A percentile compares a stretch with the other conserved stretches of the same genome.
Evolutionary conservation across 1,140 invertebrate species (phyloP).

Genomic region (Panulirus ornatus): DNA sequence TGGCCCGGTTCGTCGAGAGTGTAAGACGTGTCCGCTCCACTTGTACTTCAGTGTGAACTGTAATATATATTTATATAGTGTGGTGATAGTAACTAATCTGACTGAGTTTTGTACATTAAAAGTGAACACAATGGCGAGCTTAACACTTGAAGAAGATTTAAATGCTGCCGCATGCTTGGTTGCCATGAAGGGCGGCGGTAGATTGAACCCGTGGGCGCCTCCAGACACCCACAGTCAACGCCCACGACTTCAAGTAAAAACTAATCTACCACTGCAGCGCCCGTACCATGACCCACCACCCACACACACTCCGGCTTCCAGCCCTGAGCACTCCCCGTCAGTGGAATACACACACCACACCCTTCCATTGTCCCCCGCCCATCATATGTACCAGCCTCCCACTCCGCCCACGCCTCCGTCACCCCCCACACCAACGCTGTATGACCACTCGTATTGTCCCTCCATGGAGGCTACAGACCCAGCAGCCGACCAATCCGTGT

Average conservation of each 20-base stretch:
- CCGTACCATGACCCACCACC: constrained; percentile 61
- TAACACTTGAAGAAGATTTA: constrained; percentile 58
- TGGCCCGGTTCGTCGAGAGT: constrained; percentile 26
- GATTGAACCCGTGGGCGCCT: constrained; percentile 55
- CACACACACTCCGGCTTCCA: constrained; percentile 64
- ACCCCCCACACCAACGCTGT: constrained; percentile 51
- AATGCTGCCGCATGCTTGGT: constrained; percentile 60
- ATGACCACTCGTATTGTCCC: constrained; percentile 49
- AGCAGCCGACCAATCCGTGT: constrained; percentile 76
- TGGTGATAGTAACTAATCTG: constrained; percentile 12
- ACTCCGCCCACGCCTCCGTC: constrained; percentile 64
- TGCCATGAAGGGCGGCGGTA: constrained; percentile 61
- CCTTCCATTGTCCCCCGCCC: constrained; percentile 52
- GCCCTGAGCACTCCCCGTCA: constrained; percentile 63
- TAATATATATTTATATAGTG: not conserved
- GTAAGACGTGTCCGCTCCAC: not conserved
- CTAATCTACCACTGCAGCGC: constrained; percentile 46
- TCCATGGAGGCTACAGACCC: constrained; percentile 48
- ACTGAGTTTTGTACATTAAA: constrained; percentile 20
- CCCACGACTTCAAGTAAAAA: constrained; percentile 68
- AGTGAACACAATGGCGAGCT: constrained; percentile 51
- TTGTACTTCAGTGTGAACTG: constrained; percentile 21
- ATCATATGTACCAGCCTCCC: constrained; percentile 66
- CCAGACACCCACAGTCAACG: constrained; percentile 57
- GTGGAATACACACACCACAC: constrained; percentile 61